Evolutionary conservation across 2,888 invertebrate genomes (phyloP).

Genomic region (Tiliacea aurago): DNA sequence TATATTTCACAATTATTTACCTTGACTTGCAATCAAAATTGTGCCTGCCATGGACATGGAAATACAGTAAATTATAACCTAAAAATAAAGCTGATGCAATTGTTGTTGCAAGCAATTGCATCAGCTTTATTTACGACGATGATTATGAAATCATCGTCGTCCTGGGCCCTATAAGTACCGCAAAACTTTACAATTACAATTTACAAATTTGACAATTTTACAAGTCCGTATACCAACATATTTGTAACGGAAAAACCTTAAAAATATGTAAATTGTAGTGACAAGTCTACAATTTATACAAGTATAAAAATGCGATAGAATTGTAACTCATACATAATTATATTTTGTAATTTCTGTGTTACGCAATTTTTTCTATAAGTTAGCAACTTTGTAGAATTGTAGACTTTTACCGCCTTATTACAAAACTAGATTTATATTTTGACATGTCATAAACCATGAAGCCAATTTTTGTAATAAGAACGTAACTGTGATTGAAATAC

Average conservation of each 20-base stretch:
- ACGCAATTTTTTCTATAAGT: background rate
- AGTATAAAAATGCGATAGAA: background rate
- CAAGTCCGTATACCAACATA: background rate
- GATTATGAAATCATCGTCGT: fast-evolving
- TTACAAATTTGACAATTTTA: background rate
- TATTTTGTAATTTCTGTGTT: background rate
- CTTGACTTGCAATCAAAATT: constrained; percentile 17
- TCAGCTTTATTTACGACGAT: too few relatives aligned
- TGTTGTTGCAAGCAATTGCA: background rate
- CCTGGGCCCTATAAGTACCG: background rate
- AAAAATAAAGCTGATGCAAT: background rate
- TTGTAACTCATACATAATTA: background rate
- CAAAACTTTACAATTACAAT: background rate
- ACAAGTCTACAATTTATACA: background rate
- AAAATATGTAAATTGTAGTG: background rate
- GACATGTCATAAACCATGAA: too few relatives aligned
- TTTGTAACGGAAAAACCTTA: background rate
- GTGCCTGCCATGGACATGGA: background rate
- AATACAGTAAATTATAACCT: background rate
- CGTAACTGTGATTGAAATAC: too few relatives aligned
- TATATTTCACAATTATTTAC: background rate
- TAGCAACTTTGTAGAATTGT: background rate
- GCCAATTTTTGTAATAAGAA: too few relatives aligned
- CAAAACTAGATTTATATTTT: too few relatives aligned
- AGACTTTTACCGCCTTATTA: too few relatives aligned